Evolutionary conservation across 2,888 invertebrate species (phyloP).

Genomic region (Cataglyphis altisquamis): DNA sequence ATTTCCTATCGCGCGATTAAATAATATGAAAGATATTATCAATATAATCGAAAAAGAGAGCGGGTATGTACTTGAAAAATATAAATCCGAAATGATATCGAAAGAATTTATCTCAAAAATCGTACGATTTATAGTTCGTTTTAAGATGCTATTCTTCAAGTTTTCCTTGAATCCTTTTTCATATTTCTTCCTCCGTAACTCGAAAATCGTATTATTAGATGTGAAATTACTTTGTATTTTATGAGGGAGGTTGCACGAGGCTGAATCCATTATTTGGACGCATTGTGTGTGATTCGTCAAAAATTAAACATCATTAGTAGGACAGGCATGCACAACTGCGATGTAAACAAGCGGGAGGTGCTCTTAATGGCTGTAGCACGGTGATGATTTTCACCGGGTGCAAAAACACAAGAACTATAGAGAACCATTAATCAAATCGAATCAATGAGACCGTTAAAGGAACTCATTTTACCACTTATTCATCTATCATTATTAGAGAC

Average conservation of each 20-base stretch:
- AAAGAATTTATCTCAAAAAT: not conserved
- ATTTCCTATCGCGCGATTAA: not conserved
- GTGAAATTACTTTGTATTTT: not conserved
- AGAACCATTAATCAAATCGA: slow-evolving; percentile 81
- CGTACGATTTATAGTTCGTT: slow-evolving; percentile 9
- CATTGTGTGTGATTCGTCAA: slow-evolving; percentile 33
- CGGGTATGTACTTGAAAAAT: not conserved
- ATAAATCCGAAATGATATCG: not conserved
- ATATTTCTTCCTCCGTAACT: not conserved
- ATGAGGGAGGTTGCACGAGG: not conserved
- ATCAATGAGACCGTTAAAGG: slow-evolving; percentile 82
- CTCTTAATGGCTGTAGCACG: slow-evolving; percentile 43
- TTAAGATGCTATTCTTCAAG: not conserved
- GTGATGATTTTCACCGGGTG: slow-evolving; percentile 65
- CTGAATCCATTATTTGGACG: slow-evolving; percentile 15
- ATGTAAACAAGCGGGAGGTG: slow-evolving; percentile 65
- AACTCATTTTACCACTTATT: slow-evolving; percentile 85
- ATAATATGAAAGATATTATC: not conserved
- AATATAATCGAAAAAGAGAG: not conserved
- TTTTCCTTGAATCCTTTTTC: slow-evolving; percentile 2
- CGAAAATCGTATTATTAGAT: slow-evolving; percentile 13
- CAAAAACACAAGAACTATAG: slow-evolving; percentile 67
- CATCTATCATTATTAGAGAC: slow-evolving; percentile 85
- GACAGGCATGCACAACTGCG: slow-evolving; percentile 62
- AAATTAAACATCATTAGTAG: slow-evolving; percentile 57